Conservation (phyloP, 23 tunicate genomes). For the Ascidia mentula region DNA sequence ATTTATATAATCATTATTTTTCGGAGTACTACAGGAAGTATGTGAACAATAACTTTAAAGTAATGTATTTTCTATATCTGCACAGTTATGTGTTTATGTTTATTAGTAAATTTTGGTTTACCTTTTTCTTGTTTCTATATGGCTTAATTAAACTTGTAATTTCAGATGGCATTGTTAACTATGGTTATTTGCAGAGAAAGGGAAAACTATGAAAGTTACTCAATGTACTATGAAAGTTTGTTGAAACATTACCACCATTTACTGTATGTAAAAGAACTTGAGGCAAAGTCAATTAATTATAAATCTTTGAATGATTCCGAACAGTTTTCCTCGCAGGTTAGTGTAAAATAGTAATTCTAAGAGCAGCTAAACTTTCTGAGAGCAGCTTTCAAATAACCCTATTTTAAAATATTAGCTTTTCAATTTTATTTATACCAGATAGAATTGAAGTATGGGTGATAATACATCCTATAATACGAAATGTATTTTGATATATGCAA, state of each 20-base stretch:
- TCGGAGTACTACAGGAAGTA: no score
- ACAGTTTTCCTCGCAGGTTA: background rate
- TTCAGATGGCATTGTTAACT: no score
- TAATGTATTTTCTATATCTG: no score
- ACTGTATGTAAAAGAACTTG: constrained; percentile 75
- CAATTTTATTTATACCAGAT: no score
- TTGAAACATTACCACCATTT: constrained; percentile 87
- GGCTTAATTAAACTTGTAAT: no score
- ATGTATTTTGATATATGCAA: background rate
- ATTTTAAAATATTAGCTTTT: no score
- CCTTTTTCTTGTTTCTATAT: no score
- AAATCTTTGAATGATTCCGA: background rate
- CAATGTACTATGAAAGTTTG: constrained; percentile 75
- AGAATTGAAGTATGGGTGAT: background rate
- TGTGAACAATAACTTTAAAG: no score
- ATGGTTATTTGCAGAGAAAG: constrained; percentile 69
- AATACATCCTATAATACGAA: background rate
- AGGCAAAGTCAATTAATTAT: constrained; percentile 35
- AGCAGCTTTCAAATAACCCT: no score
- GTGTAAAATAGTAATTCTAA: no score
- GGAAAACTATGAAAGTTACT: constrained; percentile 75
- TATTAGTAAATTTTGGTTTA: background rate
- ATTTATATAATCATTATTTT: no score
- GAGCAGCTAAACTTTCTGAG: no score
- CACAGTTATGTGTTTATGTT: background rate